These are phyloP conservation scores for Sarcophaga carnaria DNA, from an alignment of 2,888 invertebrate genomes.

Conservation along the genomic window DNA sequence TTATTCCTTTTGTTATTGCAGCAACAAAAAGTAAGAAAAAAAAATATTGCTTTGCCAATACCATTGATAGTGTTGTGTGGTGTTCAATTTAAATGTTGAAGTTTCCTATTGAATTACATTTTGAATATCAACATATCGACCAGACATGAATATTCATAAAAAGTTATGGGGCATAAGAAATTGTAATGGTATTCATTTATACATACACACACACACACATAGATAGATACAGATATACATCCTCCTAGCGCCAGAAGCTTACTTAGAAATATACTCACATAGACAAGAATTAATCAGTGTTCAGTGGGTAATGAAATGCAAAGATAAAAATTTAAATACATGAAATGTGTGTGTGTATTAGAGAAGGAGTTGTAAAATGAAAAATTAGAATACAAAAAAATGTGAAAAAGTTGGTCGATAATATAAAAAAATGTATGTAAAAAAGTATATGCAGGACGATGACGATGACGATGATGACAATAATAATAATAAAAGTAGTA, in stretches of 20 bases:
- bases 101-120: slow-evolving; percentile 67
- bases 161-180: slow-evolving; percentile 61
- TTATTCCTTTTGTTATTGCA: background rate
- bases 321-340: slow-evolving; percentile 54
- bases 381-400: slow-evolving; percentile 8
- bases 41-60: slow-evolving; percentile 58
- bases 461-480: background rate
- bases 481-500: background rate
- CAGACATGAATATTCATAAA: slow-evolving; percentile 68
- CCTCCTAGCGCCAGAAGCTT: background rate
- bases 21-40: too few species aligned
- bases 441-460: background rate
- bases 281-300: slow-evolving; percentile 31
- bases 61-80: slow-evolving; percentile 49
- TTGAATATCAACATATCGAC: slow-evolving; percentile 62
- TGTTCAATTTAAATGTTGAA: slow-evolving; percentile 64
- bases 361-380: slow-evolving; percentile 25
- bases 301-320: slow-evolving; percentile 60
- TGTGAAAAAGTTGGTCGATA: background rate
- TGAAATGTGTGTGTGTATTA: background rate
- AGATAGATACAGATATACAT: background rate
- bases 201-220: slow-evolving; percentile 8
- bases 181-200: slow-evolving; percentile 53
- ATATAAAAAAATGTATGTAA: too few species aligned
- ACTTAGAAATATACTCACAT: slow-evolving; percentile 4